phyloP scores from a whole-genome alignment of 2,113 vertebrate genomes.

The Erinaceus europaeus region DNA sequence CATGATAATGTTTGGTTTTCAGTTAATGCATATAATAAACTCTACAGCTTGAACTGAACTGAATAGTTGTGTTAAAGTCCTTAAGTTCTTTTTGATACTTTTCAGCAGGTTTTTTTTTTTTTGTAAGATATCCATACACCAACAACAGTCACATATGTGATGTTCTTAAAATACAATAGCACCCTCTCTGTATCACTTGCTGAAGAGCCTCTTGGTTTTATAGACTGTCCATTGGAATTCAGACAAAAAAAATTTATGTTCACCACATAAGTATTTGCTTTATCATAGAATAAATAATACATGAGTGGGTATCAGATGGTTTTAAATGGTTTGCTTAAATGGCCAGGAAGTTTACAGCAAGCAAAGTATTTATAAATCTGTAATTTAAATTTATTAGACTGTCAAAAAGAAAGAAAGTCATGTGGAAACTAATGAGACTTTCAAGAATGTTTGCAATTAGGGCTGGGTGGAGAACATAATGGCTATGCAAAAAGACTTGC shows the following conservation, averaged over 20 bases:
- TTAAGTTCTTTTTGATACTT: not conserved
- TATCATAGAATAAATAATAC: not conserved
- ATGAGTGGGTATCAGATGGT: not conserved
- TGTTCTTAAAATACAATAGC: no score
- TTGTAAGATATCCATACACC: rapidly evolving
- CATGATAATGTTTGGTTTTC: rapidly evolving
- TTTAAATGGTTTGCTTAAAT: no score
- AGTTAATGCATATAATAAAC: not conserved
- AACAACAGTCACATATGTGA: not conserved
- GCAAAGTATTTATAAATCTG: no score
- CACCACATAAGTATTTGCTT: no score
- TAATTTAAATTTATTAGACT: not conserved
- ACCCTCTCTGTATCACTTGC: no score
- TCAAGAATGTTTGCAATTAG: not conserved
- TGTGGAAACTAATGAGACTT: not conserved
- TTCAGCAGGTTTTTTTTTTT: no score
- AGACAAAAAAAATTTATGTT: not conserved
- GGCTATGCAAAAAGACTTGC: no score
- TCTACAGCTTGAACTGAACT: no score
- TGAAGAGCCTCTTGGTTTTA: no score
- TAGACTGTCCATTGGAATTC: not conserved
- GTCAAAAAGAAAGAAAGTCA: not conserved
- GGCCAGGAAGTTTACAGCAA: no score
- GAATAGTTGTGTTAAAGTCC: no score
- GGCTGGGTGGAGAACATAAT: no score